Evolutionary conservation across 2,113 vertebrate species (phyloP), one percentile per base, ranked within the genome.

Genomic region (Taurulus bubalis): DNA sequence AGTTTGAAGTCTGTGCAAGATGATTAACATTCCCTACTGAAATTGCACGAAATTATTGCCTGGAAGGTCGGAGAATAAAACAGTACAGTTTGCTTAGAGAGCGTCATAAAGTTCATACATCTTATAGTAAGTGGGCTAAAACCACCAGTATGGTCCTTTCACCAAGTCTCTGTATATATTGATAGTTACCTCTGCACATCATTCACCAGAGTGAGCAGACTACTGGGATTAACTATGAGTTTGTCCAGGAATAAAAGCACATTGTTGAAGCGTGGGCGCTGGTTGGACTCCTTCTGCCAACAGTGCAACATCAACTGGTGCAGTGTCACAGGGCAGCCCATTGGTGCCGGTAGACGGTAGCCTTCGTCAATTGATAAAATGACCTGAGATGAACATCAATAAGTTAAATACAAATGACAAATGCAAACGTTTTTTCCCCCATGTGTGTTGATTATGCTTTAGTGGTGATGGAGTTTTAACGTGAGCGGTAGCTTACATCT

Each of bases 281-380:
- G 97, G 84, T 93, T 96, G 67, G 96, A 96, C 85, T 99, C 97
- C 89, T 98, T 99, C 92, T 99, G 98, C 98, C 98, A 99, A 94
- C 97, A 99, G 87, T 98, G 97, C 79, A 99, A 96, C 98, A 99
- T 99, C 49, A 99, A 85, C n/a, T 99, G 98, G 91, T 99, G 98
- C 77, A 99, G 96, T 15, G 96, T 97, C 45, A 97, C 96, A 4
- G 98, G 97, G 81, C 98, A 99, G 83, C 97, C 97, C 96, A 98
- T 97, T 14, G 98, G 98, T 10, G 97, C 96, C 1, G 98, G 98
- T 2, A 99, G 97, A 74, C 98, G 96, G 90, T 99, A 99, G 40
- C 98, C 98, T 93, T 99, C 98, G 90, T 99, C 97, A 85, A 99
- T 99, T 65, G 98, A 99, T 87, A 99, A 93, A 88, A 99, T 98